These are phyloP conservation scores for Crepidodera aurea DNA, from an alignment of 2,888 invertebrate species.

Conservation along the genomic window DNA sequence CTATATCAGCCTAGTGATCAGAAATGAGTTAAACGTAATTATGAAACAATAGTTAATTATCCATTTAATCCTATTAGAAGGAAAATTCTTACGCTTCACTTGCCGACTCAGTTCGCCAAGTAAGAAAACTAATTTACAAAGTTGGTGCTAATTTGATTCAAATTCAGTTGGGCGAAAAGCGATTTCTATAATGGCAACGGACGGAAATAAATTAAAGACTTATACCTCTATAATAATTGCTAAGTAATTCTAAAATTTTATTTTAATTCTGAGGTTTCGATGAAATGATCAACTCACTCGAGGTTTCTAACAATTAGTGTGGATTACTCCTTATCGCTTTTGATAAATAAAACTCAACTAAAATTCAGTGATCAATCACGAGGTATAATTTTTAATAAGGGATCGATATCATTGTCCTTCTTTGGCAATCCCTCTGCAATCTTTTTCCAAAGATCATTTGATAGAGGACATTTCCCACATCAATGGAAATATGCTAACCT, in stretches of 20 bases:
- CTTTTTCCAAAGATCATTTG: no score
- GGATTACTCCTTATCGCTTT: no score
- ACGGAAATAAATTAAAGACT: conserved; percentile 30
- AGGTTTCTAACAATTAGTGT: no score
- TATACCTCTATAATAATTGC: conserved; percentile 9
- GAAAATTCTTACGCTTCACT: conserved; percentile 57
- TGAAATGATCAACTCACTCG: no score
- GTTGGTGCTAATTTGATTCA: conserved; percentile 58
- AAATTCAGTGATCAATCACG: no score
- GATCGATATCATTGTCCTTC: no score
- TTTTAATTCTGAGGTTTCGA: no score
- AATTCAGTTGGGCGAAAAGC: conserved; percentile 57
- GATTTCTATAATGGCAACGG: conserved; percentile 47
- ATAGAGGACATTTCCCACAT: no score
- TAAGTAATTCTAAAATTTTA: conserved; percentile 2
- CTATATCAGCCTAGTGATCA: conserved; percentile 28
- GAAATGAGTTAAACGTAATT: conserved; percentile 42
- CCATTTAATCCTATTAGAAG: conserved; percentile 58
- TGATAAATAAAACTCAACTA: no score
- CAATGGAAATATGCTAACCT: no score
- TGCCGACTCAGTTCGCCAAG: conserved; percentile 45
- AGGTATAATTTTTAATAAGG: no score
- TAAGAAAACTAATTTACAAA: conserved; percentile 60
- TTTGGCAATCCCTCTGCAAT: no score
- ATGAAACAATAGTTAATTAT: conserved; percentile 59